Evolutionary conservation across 2,113 vertebrate species (phyloP).

Genomic region (Ammodytes marinus): DNA sequence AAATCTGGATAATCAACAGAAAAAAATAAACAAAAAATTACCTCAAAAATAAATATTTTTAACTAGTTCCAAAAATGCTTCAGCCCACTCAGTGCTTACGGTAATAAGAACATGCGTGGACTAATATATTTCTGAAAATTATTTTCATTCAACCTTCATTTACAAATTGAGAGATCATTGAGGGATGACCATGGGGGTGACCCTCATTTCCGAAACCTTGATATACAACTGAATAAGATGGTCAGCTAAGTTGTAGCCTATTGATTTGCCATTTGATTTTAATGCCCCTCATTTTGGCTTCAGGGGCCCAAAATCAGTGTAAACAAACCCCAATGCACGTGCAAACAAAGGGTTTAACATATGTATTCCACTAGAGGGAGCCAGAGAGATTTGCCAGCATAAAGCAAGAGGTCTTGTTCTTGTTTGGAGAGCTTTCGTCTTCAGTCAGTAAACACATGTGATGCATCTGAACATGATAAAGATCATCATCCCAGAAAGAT

Average conservation of each 20-base stretch:
- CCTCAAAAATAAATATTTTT: too few relatives aligned
- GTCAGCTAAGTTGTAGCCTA: background rate
- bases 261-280: background rate
- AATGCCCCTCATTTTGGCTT: background rate
- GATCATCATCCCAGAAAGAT: background rate
- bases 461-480: background rate
- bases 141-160: background rate
- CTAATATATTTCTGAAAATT: background rate
- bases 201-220: too few relatives aligned
- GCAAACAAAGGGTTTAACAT: background rate
- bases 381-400: background rate
- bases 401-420: too few relatives aligned
- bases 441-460: background rate
- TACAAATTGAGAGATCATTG: too few relatives aligned
- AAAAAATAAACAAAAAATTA: background rate
- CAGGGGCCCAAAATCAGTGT: background rate
- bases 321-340: background rate
- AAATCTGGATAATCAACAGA: too few relatives aligned
- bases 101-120: background rate
- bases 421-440: too few relatives aligned
- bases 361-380: constrained; percentile 40
- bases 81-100: background rate
- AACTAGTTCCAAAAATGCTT: background rate
- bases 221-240: background rate
- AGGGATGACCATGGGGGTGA: too few relatives aligned